Base-by-base conservation (phyloP, 2,888 invertebrate genomes). In the Epicampocera succincta region DNA sequence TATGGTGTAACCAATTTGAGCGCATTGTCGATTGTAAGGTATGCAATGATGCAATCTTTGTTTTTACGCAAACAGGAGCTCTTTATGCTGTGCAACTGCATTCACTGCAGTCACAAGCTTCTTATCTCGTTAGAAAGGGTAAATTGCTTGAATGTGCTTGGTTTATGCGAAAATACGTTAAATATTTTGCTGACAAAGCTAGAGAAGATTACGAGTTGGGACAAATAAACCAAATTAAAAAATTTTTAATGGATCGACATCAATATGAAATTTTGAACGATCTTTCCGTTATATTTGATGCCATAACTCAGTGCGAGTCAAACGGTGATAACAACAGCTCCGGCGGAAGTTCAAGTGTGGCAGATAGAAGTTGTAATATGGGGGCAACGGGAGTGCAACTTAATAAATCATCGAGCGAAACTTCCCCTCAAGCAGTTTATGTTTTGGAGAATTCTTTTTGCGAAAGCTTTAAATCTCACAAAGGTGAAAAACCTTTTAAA, bases 1-100 rank as follows among this genome's bases (percentile, higher is more conserved):
- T 95, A 74, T 96, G 96, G 96, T 94, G 89, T 48, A 91, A 91
- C 72, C 89, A 90, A 66, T 91, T 91, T 50, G 90, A 91, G 58
- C 86, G 89, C 5, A 91, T 91, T 60, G 87, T 87, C 0, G 90
- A 91, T 44, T 90, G 91, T 21, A 88, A 87, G 15, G 87, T 91
- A 0, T 74, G 86, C 12, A 86, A 86, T 2, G 83, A 86, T 5
- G 90, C 90, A 33, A 90, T 91, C 54, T 85, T 90, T 17, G 86
- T 91, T 2, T 91, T 91, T 46, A 90, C 91, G 8, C 89, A 90
- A 78, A 88, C 88, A 0, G 91, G 91, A 0, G 88, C 89, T 2
- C 82, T 91, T 17, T 90, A 89, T 61, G 88, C 89, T 40, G 87
- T 91, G 0, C 87, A 89, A 58, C 72, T 84, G 17, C 68, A 73